Evolutionary conservation across 1,140 invertebrate species (phyloP).

Genomic region (Odontomachus brunneus): DNA sequence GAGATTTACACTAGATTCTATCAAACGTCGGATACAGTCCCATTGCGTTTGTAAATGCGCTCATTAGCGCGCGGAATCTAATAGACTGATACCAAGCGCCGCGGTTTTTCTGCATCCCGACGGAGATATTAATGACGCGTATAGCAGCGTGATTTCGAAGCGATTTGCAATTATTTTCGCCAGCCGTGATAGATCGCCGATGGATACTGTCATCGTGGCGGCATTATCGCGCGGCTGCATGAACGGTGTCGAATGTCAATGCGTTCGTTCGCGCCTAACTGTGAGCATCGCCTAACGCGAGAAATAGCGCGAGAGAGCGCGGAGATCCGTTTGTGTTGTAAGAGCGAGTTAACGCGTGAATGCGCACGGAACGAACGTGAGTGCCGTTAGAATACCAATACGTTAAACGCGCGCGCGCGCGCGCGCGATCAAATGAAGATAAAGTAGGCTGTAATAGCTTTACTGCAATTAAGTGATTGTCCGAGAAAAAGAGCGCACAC

Average conservation of each 20-base stretch:
- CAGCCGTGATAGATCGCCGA: neutral
- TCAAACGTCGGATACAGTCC: neutral
- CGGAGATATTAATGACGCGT: neutral
- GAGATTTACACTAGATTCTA: neutral
- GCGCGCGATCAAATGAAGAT: neutral
- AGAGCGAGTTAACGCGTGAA: slow-evolving; percentile 19
- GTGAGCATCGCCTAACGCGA: neutral
- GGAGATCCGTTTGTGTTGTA: slow-evolving; percentile 30
- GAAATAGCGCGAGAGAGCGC: slow-evolving; percentile 11
- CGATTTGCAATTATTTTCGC: neutral
- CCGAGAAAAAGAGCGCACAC: too few relatives aligned
- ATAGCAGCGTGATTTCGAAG: neutral
- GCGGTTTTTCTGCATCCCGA: neutral
- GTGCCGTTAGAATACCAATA: neutral
- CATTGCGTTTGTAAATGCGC: neutral
- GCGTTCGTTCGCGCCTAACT: neutral
- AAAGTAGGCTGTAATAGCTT: neutral
- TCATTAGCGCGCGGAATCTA: neutral
- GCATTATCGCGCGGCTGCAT: slow-evolving; percentile 4
- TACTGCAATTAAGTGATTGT: neutral
- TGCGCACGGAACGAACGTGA: neutral
- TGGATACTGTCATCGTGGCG: neutral
- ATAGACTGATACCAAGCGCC: neutral
- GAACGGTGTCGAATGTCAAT: slow-evolving; percentile 6
- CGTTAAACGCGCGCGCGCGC: neutral